A percentile compares a stretch with the other conserved stretches of the same genome.
phyloP scores from a whole-genome alignment of 92 coral and sea anemone species.

The Phymanthus crucifer region DNA sequence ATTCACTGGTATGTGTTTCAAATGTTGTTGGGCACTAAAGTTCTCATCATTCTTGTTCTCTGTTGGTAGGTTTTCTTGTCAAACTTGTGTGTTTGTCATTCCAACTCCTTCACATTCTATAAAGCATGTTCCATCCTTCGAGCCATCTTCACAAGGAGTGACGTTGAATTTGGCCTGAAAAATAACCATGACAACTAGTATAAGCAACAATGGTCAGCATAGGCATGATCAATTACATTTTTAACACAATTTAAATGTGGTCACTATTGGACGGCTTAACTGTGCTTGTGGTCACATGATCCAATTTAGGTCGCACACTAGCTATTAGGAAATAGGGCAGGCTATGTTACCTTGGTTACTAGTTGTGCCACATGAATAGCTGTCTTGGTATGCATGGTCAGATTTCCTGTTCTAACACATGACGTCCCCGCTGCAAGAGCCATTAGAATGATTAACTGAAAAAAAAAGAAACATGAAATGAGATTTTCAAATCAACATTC shows the following conservation, averaged over 20 bases:
- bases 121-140: constrained; percentile 41
- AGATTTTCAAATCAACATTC: too few species aligned
- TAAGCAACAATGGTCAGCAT: not conserved
- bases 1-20: too few species aligned
- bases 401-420: constrained; percentile 81
- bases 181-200: not conserved
- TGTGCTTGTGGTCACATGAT: not conserved
- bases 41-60: too few species aligned
- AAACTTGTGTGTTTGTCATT: constrained; percentile 60
- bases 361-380: constrained; percentile 95
- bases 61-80: not conserved
- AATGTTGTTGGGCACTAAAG: too few species aligned
- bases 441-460: constrained; percentile 89
- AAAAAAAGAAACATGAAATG: not conserved
- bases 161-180: constrained; percentile 83
- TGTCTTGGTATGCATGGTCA: constrained; percentile 93
- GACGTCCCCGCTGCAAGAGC: constrained; percentile 92
- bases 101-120: constrained; percentile 94
- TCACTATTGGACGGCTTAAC: not conserved
- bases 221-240: not conserved
- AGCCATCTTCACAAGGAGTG: constrained; percentile 37
- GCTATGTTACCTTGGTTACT: constrained; percentile 70
- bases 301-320: not conserved
- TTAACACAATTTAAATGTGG: not conserved
- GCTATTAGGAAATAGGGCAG: not conserved